Base-by-base conservation (phyloP, 2,888 invertebrate species). In the Ganaspis brasiliensis region DNA sequence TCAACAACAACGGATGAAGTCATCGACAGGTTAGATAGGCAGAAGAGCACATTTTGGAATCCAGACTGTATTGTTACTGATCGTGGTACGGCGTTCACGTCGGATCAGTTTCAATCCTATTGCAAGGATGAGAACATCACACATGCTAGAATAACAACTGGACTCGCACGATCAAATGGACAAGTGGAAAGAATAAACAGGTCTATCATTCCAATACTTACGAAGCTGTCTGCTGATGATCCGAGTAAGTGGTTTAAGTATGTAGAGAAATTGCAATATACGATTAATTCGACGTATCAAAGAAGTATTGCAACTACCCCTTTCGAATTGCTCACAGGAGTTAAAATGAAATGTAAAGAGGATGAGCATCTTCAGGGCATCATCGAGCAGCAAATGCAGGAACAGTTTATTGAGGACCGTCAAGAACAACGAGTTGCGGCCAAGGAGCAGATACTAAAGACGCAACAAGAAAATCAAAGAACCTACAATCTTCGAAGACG, bases 21-120 rank as follows among this genome's bases (percentile, higher is more conserved):
- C 4, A 73, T 79, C 9, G 35, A 72, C 4, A 79, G 74, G 56
- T 56, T 79, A 40, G 49, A 77, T 4, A 67, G 40, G 14, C 77
- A 77, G 31, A 77, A 71, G 24, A 12, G n/a, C 12, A 24, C 63
- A 12, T 79, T 77, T 70, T 75, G 74, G 26, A 79, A 75, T 59
- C 75, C 79, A 52, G 12, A 16, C 4, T 21, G 26, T 12, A 77
- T 77, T 24, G 16, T 79, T 37, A 71, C 72, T 10, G 80, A 80
- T 61, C 75, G 74, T 74, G 77, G 75, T 57, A 72, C 73, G 16
- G 75, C 75, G 26, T 79, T 79, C 59, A 63, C 67, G 1, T 79
- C 75, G 6, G 67, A 79, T 9, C 77, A 75, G 35, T 79, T 79
- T 72, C 21, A 71, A 14, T 26, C 37, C 3, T 80, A 76, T 45